Conservation (phyloP, 2,888 invertebrate species). For the Caenorhabditis macrosperma region DNA sequence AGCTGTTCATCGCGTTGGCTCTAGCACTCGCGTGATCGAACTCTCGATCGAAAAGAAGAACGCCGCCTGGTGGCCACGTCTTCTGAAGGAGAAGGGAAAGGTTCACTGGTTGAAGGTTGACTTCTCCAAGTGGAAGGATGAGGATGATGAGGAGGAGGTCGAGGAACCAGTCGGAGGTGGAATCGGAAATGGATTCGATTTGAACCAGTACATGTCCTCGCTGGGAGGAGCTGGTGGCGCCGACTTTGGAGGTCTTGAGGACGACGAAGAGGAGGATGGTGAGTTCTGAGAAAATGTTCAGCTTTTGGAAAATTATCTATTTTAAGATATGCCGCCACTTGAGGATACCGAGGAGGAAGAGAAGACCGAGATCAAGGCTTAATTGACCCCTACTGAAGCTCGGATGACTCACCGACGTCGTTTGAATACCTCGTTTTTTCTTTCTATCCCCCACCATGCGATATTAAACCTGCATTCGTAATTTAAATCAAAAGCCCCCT, state of each 20-base stretch:
- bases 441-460: neutral
- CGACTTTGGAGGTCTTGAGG: conserved; percentile 60
- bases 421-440: too few relatives aligned
- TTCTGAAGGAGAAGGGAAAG: conserved; percentile 82
- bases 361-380: conserved; percentile 40
- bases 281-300: neutral
- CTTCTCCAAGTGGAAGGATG: conserved; percentile 98
- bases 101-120: conserved; percentile 85
- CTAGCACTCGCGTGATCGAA: conserved; percentile 64
- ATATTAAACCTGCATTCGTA: neutral
- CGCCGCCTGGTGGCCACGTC: conserved; percentile 81
- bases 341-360: conserved; percentile 68
- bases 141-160: conserved; percentile 88
- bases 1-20: conserved; percentile 46
- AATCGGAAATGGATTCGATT: conserved; percentile 61
- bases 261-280: conserved; percentile 63
- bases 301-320: neutral
- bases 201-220: conserved; percentile 66
- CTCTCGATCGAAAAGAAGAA: conserved; percentile 80
- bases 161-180: conserved; percentile 83
- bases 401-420: neutral
- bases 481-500: neutral
- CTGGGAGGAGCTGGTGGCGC: conserved; percentile 61
- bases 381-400: neutral
- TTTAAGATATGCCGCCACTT: conserved; percentile 69